Conservation (phyloP, 2,113 vertebrate genomes). For the Channa argus region DNA sequence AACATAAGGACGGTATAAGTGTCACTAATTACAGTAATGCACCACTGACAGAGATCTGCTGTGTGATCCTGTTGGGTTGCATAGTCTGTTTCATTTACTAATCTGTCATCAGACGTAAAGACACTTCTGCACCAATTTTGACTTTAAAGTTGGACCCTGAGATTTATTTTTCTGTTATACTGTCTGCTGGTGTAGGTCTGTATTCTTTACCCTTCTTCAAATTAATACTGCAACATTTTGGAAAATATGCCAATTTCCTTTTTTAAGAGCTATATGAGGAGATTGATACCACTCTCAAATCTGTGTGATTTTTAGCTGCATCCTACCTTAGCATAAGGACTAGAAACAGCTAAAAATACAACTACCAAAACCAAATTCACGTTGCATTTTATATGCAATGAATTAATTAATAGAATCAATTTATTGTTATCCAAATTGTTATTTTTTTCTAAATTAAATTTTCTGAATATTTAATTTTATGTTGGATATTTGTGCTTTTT, state of each 20-base stretch:
- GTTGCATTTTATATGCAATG: too few relatives aligned
- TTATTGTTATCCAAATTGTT: too few relatives aligned
- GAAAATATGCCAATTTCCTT: neutral
- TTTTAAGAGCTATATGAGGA: neutral
- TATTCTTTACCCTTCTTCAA: neutral
- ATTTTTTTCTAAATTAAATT: too few relatives aligned
- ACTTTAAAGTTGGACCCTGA: conserved; percentile 56
- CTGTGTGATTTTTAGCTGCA: too few relatives aligned
- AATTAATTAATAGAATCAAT: too few relatives aligned
- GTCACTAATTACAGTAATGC: neutral
- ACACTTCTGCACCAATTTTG: conserved; percentile 28
- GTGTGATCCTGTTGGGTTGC: conserved; percentile 56
- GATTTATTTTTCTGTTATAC: conserved; percentile 2
- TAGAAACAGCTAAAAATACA: too few relatives aligned
- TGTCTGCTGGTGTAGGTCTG: conserved; percentile 1
- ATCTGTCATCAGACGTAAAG: conserved; percentile 14
- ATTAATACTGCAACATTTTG: conserved; percentile 5
- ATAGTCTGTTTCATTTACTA: conserved; percentile 51
- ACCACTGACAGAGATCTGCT: conserved; percentile 30
- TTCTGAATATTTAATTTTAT: too few relatives aligned
- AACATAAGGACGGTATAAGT: neutral
- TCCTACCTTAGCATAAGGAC: neutral
- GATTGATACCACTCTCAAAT: neutral
- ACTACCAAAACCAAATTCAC: too few relatives aligned
- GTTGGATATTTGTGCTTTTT: too few relatives aligned